phyloP scores from a whole-genome alignment of 2,113 vertebrate genomes.

The Pavo muticus region DNA sequence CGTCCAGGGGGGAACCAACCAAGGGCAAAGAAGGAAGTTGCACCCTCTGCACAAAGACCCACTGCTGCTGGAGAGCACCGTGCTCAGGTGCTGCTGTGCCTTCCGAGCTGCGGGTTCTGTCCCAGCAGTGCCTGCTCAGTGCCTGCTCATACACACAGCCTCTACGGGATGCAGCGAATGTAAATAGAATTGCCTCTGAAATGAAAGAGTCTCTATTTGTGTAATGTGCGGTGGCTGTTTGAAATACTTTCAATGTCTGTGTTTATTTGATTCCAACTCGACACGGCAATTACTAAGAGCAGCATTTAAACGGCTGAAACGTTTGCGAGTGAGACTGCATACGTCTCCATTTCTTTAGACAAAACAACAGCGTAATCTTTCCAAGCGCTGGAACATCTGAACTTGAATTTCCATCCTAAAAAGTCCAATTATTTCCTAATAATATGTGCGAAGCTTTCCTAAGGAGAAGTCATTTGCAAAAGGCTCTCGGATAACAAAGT shows the following conservation, averaged over 20 bases:
- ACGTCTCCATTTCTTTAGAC: constrained; percentile 13
- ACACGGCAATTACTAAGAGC: neutral
- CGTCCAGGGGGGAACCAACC: neutral
- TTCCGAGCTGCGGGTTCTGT: neutral
- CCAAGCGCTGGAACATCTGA: neutral
- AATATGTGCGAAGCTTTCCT: neutral
- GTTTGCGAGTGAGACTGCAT: constrained; percentile 1
- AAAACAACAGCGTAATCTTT: neutral
- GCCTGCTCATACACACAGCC: neutral
- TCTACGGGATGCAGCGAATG: neutral
- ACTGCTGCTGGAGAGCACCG: neutral
- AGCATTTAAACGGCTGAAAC: constrained; percentile 25
- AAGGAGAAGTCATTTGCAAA: neutral
- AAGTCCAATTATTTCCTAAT: neutral
- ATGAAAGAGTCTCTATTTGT: neutral
- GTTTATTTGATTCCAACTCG: constrained; percentile 1
- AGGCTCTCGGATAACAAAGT: neutral
- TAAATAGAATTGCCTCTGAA: constrained; percentile 18
- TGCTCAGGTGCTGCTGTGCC: neutral
- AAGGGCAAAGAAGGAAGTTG: neutral
- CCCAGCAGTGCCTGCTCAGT: neutral
- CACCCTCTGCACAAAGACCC: neutral
- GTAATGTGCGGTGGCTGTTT: neutral
- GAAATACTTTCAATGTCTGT: constrained; percentile 1
- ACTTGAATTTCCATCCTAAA: constrained; percentile 11